phyloP scores from a whole-genome alignment of 2,888 invertebrate species.

The Cephus sareptanus region DNA sequence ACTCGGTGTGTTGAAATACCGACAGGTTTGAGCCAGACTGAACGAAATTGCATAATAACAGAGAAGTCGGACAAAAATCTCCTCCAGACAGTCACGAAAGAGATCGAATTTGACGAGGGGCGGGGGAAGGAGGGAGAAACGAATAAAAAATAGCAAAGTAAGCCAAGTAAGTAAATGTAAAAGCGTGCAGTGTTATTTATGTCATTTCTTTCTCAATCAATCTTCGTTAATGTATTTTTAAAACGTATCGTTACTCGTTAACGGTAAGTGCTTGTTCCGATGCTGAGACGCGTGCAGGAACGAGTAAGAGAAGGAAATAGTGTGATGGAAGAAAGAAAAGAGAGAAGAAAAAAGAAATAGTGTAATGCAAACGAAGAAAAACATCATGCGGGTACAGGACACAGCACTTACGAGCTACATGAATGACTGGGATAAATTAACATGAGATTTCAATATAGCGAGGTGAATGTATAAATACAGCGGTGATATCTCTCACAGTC shows the following conservation, averaged over 20 bases:
- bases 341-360: slow-evolving; percentile 11
- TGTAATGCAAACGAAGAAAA: slow-evolving; percentile 17
- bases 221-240: neutral
- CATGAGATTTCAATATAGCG: slow-evolving; percentile 31
- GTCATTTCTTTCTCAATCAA: neutral
- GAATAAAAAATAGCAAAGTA: slow-evolving; percentile 25
- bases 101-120: slow-evolving; percentile 45
- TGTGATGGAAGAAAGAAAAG: slow-evolving; percentile 15
- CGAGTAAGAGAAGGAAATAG: slow-evolving; percentile 7
- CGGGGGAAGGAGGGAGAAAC: slow-evolving; percentile 28
- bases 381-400: slow-evolving; percentile 43
- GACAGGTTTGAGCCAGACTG: slow-evolving; percentile 56
- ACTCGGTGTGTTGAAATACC: slow-evolving; percentile 7
- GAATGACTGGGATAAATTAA: slow-evolving; percentile 49
- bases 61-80: slow-evolving; percentile 50
- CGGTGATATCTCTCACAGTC: slow-evolving; percentile 58
- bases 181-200: slow-evolving; percentile 12
- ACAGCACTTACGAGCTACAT: slow-evolving; percentile 48
- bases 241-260: neutral
- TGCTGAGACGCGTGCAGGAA: neutral
- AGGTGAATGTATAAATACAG: slow-evolving; percentile 41
- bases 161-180: slow-evolving; percentile 14
- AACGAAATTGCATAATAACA: slow-evolving; percentile 46
- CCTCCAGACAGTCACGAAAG: slow-evolving; percentile 66
- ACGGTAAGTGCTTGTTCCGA: neutral